A percentile compares a stretch with the other conserved stretches of the same genome.
phyloP scores from a whole-genome alignment of 2,888 invertebrate genomes.

The Chydorus sphaericus region DNA sequence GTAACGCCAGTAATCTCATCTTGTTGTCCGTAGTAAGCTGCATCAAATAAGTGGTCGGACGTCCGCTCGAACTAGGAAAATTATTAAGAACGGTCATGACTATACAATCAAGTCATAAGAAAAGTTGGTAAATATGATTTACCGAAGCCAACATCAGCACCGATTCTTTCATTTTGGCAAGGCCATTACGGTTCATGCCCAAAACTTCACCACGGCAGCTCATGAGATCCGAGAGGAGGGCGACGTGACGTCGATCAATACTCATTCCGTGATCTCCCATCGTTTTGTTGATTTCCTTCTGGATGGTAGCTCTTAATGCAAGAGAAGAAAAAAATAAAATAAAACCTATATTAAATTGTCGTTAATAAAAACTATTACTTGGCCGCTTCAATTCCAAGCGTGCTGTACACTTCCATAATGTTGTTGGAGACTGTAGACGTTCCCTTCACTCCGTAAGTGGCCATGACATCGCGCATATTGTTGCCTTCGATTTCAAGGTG shows the following conservation, averaged over 20 bases:
- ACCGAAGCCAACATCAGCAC: conserved; percentile 94
- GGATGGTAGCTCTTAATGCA: conserved; percentile 62
- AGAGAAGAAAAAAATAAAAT: neutral
- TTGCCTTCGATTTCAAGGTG: conserved; percentile 93
- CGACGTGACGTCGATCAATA: conserved; percentile 91
- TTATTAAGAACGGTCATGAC: neutral
- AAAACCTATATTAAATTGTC: neutral
- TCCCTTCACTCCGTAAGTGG: conserved; percentile 79
- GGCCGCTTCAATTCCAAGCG: conserved; percentile 95
- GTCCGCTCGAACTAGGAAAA: conserved; percentile 79
- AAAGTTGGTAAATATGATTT: conserved; percentile 28
- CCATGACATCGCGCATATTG: conserved; percentile 82
- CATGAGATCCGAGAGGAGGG: conserved; percentile 96
- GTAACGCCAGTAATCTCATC: conserved; percentile 94
- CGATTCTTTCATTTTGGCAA: conserved; percentile 98
- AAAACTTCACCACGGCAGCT: conserved; percentile 92
- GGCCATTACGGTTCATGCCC: conserved; percentile 91
- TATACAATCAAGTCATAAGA: neutral
- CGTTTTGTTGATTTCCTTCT: conserved; percentile 87
- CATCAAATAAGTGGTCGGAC: conserved; percentile 96
- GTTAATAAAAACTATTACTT: conserved; percentile 35
- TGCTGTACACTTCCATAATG: conserved; percentile 65
- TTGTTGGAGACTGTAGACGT: conserved; percentile 78
- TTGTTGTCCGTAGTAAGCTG: conserved; percentile 92
- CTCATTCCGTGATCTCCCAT: conserved; percentile 98